A percentile compares a stretch with the other conserved stretches of the same genome.
Evolutionary conservation across 2,113 vertebrate species (phyloP).

Genomic region (Thunnus maccoyii): DNA sequence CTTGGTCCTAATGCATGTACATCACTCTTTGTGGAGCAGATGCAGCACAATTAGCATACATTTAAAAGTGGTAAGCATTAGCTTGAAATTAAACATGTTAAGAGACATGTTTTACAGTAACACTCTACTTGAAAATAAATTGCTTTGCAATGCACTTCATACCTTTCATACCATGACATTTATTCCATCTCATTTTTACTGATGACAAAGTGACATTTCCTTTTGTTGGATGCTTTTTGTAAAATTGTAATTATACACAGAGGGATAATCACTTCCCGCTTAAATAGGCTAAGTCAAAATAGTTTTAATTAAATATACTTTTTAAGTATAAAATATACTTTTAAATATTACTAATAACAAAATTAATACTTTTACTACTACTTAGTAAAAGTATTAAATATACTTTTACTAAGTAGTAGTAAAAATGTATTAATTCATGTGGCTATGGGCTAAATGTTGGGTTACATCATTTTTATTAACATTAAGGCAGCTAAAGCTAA

Average conservation of each 20-base stretch:
- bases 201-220: constrained; percentile 1
- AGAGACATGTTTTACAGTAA: not conserved
- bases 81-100: not conserved
- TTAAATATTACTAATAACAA: too few relatives aligned
- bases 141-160: not conserved
- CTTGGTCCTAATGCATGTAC: not conserved
- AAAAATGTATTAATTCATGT: too few relatives aligned
- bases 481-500: not conserved
- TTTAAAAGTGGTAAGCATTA: constrained; percentile 31
- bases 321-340: too few relatives aligned
- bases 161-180: not conserved
- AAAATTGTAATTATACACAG: not conserved
- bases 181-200: constrained; percentile 2
- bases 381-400: not conserved
- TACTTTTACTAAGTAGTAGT: not conserved
- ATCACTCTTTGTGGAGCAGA: not conserved
- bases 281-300: not conserved
- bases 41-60: constrained; percentile 1
- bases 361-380: not conserved
- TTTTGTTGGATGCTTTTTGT: not conserved
- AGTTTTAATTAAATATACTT: not conserved
- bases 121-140: not conserved
- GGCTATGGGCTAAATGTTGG: not conserved
- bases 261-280: not conserved
- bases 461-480: not conserved